A percentile compares a stretch with the other conserved stretches of the same genome.
Conservation (phyloP, 2,888 invertebrate species). For the Teleogryllus oceanicus region DNA sequence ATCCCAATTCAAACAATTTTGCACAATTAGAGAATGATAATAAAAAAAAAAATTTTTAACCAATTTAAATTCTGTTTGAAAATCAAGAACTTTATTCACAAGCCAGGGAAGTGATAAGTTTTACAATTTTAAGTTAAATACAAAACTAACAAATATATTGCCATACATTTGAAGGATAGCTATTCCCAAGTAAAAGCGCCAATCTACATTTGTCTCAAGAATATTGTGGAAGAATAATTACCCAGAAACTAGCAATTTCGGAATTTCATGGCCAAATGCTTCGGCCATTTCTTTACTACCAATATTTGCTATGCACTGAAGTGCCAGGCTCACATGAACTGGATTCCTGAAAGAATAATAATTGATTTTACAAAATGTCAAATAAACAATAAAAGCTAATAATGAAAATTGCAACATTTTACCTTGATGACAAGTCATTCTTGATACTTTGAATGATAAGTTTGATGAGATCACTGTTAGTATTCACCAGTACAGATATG, state of each 20-base stretch:
- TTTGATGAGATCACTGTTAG: slow-evolving; percentile 97
- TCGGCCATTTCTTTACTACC: slow-evolving; percentile 99
- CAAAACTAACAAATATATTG: too few relatives aligned
- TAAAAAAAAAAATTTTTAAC: too few relatives aligned
- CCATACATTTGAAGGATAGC: too few relatives aligned
- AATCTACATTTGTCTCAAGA: too few relatives aligned
- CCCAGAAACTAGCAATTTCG: slow-evolving; percentile 96
- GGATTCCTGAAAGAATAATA: slow-evolving; percentile 64
- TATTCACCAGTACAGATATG: slow-evolving; percentile 98
- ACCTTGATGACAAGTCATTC: slow-evolving; percentile 89
- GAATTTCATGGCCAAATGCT: slow-evolving; percentile 96
- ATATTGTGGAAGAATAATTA: slow-evolving; percentile 46
- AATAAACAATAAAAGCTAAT: slow-evolving; percentile 21
- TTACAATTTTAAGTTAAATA: too few relatives aligned
- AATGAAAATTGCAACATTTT: slow-evolving; percentile 31
- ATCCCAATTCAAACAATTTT: too few relatives aligned
- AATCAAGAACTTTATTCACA: too few relatives aligned
- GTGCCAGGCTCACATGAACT: slow-evolving; percentile 94
- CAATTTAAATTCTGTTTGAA: too few relatives aligned
- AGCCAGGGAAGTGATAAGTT: too few relatives aligned
- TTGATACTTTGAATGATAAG: slow-evolving; percentile 99
- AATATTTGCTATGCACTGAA: slow-evolving; percentile 99
- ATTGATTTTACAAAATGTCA: not conserved
- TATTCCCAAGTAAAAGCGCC: too few relatives aligned
- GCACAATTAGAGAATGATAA: too few relatives aligned